Conservation (phyloP, 2,888 invertebrate species). For the Oxytorus armatus region DNA sequence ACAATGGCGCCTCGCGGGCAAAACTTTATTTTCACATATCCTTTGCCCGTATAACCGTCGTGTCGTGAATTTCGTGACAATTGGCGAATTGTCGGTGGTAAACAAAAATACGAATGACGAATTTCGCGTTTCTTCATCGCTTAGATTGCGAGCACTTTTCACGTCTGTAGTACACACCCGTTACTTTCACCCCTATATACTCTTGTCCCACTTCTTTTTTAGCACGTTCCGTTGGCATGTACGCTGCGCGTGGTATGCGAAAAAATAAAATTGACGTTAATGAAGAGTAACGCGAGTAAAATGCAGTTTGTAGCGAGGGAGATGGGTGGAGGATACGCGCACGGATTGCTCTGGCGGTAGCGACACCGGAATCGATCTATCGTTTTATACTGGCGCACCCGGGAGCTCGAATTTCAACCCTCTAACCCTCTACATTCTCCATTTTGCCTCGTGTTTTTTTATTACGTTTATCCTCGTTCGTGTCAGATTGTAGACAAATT, state of each 20-base stretch:
- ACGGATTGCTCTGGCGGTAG: constrained; percentile 19
- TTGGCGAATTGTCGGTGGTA: too few species aligned
- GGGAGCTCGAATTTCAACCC: constrained; percentile 41
- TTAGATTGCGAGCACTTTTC: constrained; percentile 39
- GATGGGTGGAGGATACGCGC: constrained; percentile 24
- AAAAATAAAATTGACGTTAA: constrained; percentile 69
- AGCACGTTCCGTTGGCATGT: constrained; percentile 36
- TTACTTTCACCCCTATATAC: background rate
- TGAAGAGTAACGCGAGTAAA: constrained; percentile 74
- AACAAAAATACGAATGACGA: too few species aligned
- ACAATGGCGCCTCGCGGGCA: too few species aligned
- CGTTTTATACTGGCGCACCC: constrained; percentile 31
- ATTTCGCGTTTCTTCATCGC: constrained; percentile 17
- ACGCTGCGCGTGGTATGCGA: constrained; percentile 26
- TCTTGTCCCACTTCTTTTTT: constrained; percentile 36
- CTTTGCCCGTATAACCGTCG: too few species aligned
- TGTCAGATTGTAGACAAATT: too few species aligned
- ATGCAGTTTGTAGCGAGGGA: constrained; percentile 55
- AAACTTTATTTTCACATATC: too few species aligned
- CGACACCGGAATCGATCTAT: constrained; percentile 65
- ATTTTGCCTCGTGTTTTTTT: too few species aligned
- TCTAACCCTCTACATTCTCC: too few species aligned
- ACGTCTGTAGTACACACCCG: constrained; percentile 1
- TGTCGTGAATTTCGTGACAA: too few species aligned
- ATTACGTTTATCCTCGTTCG: too few species aligned